Evolutionary conservation across 2,113 vertebrate genomes (phyloP).

Genomic region (Nothoprocta pentlandii): DNA sequence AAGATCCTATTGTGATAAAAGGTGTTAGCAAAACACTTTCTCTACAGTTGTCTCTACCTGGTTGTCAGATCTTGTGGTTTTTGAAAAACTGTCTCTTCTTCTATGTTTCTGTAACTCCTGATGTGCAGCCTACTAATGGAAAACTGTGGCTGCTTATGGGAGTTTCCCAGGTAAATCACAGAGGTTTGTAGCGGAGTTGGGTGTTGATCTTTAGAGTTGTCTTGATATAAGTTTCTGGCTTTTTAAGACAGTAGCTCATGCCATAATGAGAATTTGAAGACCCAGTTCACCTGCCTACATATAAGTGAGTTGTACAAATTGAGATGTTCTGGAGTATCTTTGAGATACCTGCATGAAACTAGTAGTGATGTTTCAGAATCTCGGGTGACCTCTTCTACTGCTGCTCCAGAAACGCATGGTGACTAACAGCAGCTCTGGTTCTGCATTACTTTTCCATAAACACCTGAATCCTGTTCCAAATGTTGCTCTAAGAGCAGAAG

Average conservation of each 20-base stretch:
- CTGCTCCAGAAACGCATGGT: not conserved
- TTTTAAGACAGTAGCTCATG: not conserved
- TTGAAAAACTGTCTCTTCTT: not conserved
- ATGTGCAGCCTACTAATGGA: not conserved
- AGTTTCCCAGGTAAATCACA: not conserved
- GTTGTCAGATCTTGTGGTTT: not conserved
- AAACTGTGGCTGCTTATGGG: not conserved
- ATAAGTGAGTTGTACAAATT: not conserved
- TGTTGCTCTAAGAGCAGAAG: not conserved
- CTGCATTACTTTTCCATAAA: not conserved
- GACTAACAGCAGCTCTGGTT: not conserved
- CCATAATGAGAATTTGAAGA: not conserved
- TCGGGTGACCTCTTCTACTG: not conserved
- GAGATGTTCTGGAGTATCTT: not conserved
- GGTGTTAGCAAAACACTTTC: not conserved
- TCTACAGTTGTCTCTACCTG: not conserved
- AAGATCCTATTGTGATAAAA: not conserved
- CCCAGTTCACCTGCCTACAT: not conserved
- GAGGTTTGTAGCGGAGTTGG: not conserved
- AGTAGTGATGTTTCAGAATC: not conserved
- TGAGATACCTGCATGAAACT: not conserved
- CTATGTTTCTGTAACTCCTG: not conserved
- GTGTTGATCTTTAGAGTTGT: not conserved
- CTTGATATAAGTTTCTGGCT: not conserved
- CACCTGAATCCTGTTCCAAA: not conserved